Evolutionary conservation across 2,113 vertebrate species (phyloP), one percentile per base, ranked within the genome.

Genomic region (Trogon surrucura): DNA sequence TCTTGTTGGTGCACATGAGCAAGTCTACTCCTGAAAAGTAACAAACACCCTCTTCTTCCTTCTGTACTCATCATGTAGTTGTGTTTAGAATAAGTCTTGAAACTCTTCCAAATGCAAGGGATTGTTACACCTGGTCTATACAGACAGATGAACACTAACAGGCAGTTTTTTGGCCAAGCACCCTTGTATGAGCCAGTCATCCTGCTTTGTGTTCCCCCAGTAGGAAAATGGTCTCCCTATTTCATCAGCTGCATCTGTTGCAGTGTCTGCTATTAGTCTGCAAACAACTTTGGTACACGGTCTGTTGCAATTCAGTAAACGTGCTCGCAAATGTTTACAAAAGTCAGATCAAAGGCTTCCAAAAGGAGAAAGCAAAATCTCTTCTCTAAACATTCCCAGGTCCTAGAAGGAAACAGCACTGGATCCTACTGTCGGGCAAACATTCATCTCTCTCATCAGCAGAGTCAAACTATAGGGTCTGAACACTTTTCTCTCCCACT

Each of bases 351-450:
- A 80, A 69, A 56, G 34, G 38, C 53, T 91, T 84, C 30, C 61
- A 80, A 34, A 66, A 58, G 12, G 72, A 92, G 69, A 91, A 87
- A 79, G 48, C 56, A 91, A 89, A 91, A 79, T 60, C 41, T 18
- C 1, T 0, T 15, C 54, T 38, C 47, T 70, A 91, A 92, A 88
- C n/a, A 82, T 17, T 34, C n/a, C 34, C 3, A 16, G 41, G 26
- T 11, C 47, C 41, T 78, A 70, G n/a, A 79, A 16, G n/a, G 20
- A 83, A 89, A 81, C 26, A 62, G 17, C 50, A 5, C 18, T 36
- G 14, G 8, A 62, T 62, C 48, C 20, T 53, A 17, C 60, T 47
- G 62, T 53, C 41, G 69, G 27, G 53, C 38, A 78, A 91, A 34
- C 26, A 60, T 14, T 23, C 16, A 8, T n/a, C 27, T 27, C n/a